These are phyloP conservation scores for Diaprepes abbreviatus DNA, from an alignment of 2,888 invertebrate genomes.

Conservation along the genomic window DNA sequence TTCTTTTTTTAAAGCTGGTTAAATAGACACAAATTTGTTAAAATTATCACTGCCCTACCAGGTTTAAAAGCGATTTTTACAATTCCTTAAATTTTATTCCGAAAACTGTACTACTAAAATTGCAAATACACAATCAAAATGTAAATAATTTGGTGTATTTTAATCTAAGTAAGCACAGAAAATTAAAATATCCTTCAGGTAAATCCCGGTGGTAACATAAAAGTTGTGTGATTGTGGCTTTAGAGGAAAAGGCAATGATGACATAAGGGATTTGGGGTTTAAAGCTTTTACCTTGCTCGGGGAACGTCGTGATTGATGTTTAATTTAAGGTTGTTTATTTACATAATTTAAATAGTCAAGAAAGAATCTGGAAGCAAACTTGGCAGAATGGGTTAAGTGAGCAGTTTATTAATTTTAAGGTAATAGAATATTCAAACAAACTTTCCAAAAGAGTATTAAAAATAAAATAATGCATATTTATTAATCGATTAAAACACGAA, in stretches of 20 bases:
- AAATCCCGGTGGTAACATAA: slow-evolving; percentile 36
- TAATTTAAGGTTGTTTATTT: slow-evolving; percentile 30
- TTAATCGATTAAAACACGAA: no score
- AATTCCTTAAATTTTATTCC: no score
- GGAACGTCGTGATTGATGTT: slow-evolving; percentile 34
- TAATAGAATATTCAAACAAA: no score
- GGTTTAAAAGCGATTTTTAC: no score
- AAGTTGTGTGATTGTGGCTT: slow-evolving; percentile 38
- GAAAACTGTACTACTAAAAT: background rate
- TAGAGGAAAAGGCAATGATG: slow-evolving; percentile 38
- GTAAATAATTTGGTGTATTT: slow-evolving; percentile 13
- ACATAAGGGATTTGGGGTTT: slow-evolving; percentile 47
- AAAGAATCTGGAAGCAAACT: background rate
- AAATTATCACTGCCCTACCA: no score
- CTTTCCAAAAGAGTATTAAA: no score
- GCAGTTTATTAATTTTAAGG: no score
- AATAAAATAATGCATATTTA: no score
- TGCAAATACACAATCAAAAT: slow-evolving; percentile 23
- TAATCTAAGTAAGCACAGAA: slow-evolving; percentile 10
- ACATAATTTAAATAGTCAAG: slow-evolving; percentile 18
- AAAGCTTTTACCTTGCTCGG: slow-evolving; percentile 25
- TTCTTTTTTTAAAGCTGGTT: no score
- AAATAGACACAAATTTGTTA: no score
- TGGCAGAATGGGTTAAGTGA: no score
- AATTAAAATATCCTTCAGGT: slow-evolving; percentile 30